A percentile compares a stretch with the other conserved stretches of the same genome.
phyloP scores from a whole-genome alignment of 2,888 invertebrate genomes.

The Coenonympha arcania region DNA sequence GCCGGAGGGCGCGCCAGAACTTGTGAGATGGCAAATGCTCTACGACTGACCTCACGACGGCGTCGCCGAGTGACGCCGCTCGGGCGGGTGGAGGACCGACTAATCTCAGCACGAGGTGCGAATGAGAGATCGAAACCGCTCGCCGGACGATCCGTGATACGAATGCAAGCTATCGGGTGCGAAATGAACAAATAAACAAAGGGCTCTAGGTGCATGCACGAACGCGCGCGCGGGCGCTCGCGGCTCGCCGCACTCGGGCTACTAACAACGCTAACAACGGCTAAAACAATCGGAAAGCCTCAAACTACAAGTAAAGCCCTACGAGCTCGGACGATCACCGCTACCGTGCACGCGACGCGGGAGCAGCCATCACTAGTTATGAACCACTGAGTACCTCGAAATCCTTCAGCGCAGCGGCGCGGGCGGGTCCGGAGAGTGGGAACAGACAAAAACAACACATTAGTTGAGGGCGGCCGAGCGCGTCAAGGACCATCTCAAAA shows the following conservation, averaged over 20 bases:
- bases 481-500: constrained; percentile 94
- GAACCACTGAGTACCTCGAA: constrained; percentile 84
- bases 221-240: constrained; percentile 68
- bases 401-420: constrained; percentile 82
- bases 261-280: constrained; percentile 75
- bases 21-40: constrained; percentile 74
- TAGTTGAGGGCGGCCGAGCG: constrained; percentile 75
- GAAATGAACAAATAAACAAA: constrained; percentile 71
- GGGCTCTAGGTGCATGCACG: constrained; percentile 73
- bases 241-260: constrained; percentile 72
- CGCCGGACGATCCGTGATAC: constrained; percentile 67
- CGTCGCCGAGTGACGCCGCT: constrained; percentile 56
- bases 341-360: constrained; percentile 56
- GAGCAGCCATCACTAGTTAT: constrained; percentile 70
- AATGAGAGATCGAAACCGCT: constrained; percentile 62
- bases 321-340: constrained; percentile 71
- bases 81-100: constrained; percentile 52
- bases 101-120: constrained; percentile 53
- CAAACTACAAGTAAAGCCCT: constrained; percentile 76
- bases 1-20: constrained; percentile 58
- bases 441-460: constrained; percentile 78
- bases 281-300: constrained; percentile 75
- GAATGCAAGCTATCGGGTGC: constrained; percentile 72
- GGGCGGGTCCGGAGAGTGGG: constrained; percentile 81
- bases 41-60: constrained; percentile 69